Evolutionary conservation across 1,140 invertebrate genomes (phyloP).

Genomic region (Dufourea novaeangliae): DNA sequence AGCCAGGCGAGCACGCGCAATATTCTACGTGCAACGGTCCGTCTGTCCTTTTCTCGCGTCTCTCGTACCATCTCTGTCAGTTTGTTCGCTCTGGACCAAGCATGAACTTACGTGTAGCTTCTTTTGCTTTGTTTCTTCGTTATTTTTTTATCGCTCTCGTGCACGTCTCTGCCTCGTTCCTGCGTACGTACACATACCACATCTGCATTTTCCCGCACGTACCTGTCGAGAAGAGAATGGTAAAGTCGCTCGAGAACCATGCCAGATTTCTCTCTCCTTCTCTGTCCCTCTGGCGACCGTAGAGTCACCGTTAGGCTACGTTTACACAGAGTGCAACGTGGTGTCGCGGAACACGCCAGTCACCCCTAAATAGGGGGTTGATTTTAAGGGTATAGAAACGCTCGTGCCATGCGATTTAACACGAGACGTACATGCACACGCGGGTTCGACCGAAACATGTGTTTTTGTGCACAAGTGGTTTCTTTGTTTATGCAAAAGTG

Average conservation of each 20-base stretch:
- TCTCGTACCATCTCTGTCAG: not conserved
- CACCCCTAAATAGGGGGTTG: not conserved
- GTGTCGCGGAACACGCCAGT: not conserved
- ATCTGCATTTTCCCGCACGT: not conserved
- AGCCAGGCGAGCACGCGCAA: slow-evolving; percentile 47
- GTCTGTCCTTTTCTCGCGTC: not conserved
- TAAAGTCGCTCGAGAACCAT: slow-evolving; percentile 17
- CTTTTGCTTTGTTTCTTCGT: not conserved
- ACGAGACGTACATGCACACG: not conserved
- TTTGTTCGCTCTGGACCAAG: not conserved
- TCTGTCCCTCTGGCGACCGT: not conserved
- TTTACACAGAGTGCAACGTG: slow-evolving; percentile 2
- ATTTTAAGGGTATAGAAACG: not conserved
- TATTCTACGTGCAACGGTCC: slow-evolving; percentile 35
- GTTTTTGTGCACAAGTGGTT: too few relatives aligned
- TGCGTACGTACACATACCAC: not conserved
- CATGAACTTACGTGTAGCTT: not conserved
- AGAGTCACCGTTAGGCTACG: slow-evolving; percentile 7
- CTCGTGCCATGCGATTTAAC: too few relatives aligned
- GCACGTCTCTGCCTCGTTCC: too few relatives aligned
- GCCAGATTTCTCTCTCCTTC: slow-evolving; percentile 35
- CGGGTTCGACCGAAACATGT: too few relatives aligned
- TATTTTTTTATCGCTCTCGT: not conserved
- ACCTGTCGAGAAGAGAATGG: slow-evolving; percentile 38
- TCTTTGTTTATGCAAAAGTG: too few relatives aligned